Base-by-base conservation (phyloP, 2,888 invertebrate genomes). In the Hirtodrosophila cameraria region DNA sequence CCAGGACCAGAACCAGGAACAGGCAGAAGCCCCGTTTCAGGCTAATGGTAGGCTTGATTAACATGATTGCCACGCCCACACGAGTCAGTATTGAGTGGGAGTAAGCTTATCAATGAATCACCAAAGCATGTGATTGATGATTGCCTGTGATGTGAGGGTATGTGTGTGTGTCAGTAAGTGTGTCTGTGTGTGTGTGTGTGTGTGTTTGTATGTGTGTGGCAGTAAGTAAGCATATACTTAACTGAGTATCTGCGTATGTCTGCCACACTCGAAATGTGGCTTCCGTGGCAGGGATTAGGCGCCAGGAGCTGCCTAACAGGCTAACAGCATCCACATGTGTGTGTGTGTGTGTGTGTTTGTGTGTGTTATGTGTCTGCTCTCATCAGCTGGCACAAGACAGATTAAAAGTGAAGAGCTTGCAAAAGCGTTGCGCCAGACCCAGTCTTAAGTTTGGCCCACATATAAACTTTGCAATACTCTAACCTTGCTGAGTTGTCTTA, bases 91-190 rank as follows among this genome's bases (percentile, higher is more conserved):
- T 20, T 41, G 33, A 42, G 39, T 11, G 55, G 27, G 48, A 61
- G 41, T 48, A 63, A 70, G 72, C 81, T 85, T 81, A 83, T 86
- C 87, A 87, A 87, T 86, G 87, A 85, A 85, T 85, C 81, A 85
- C 75, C 72, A 84, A 78, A 63, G 78, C 82, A 73, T 85, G 79
- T 85, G 85, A 85, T 85, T 85, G 85, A 85, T 85, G 85, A 86
- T 86, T 81, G 61, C 55, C 76, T 76, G 76, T 78, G 82, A 70
- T 73, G 81, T 59, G 62, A 58, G 13, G 13, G 43, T 38, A 16
- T 23, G 27, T 45, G 39, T 39, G 41, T 53, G 12, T 38, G 28
- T 30, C n/a, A n/a, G n/a, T n/a, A n/a, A n/a, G n/a, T n/a, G n/a
- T n/a, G n/a, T n/a, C n/a, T 16, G 43, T 38, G 20, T 23, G 27